phyloP scores from a whole-genome alignment of 2,888 invertebrate species.

The Orthosia cruda region DNA sequence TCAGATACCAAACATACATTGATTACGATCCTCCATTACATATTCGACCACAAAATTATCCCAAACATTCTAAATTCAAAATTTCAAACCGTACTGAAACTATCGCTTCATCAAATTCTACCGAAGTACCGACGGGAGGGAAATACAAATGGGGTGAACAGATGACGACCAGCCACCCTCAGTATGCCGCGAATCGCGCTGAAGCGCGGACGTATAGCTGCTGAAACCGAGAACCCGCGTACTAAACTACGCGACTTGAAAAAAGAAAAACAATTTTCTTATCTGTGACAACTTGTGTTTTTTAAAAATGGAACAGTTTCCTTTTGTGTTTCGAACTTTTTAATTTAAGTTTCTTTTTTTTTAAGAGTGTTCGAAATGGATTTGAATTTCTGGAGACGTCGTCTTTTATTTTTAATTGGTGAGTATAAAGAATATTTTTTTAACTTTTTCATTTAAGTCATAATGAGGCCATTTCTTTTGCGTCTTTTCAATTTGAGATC shows the following conservation, averaged over 20 bases:
- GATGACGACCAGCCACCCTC: slow-evolving; percentile 55
- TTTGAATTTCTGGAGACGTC: slow-evolving; percentile 69
- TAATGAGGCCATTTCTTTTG: neutral
- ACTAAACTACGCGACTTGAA: slow-evolving; percentile 58
- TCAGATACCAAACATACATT: slow-evolving; percentile 2
- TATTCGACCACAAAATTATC: slow-evolving; percentile 30
- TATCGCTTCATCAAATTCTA: slow-evolving; percentile 69
- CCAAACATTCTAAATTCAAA: slow-evolving; percentile 46
- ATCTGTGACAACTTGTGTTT: slow-evolving; percentile 36
- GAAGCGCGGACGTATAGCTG: slow-evolving; percentile 38
- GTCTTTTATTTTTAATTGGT: slow-evolving; percentile 71
- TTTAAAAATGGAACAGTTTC: slow-evolving; percentile 36
- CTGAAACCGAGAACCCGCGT: slow-evolving; percentile 48
- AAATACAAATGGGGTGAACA: slow-evolving; percentile 19
- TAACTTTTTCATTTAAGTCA: neutral
- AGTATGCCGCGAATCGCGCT: slow-evolving; percentile 49
- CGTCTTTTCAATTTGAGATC: neutral
- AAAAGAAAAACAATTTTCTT: slow-evolving; percentile 1
- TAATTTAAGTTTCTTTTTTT: slow-evolving; percentile 21
- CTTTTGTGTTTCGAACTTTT: slow-evolving; percentile 37
- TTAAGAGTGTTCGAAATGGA: slow-evolving; percentile 74
- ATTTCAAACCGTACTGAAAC: slow-evolving; percentile 63
- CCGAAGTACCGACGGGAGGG: slow-evolving; percentile 22
- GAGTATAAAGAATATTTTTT: slow-evolving; percentile 60
- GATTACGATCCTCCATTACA: neutral